These are phyloP conservation scores for Siniperca scherzeri DNA, from an alignment of 2,797 vertebrate species.

Conservation along the genomic window DNA sequence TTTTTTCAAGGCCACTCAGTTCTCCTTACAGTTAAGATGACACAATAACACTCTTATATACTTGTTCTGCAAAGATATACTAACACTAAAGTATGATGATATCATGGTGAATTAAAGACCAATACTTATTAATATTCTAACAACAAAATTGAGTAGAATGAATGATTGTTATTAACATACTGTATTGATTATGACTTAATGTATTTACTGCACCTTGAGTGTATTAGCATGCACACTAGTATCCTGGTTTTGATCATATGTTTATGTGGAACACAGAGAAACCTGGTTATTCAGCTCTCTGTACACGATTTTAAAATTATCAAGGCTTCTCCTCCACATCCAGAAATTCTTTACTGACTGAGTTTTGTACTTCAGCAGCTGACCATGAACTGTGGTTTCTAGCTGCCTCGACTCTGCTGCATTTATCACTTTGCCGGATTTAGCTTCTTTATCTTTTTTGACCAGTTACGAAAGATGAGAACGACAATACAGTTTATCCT, in stretches of 20 bases:
- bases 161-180: background rate
- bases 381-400: background rate
- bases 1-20: constrained; percentile 3
- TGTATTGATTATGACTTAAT: background rate
- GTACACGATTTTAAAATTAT: background rate
- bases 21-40: background rate
- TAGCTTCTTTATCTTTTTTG: background rate
- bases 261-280: background rate
- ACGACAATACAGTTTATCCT: too few relatives aligned
- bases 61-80: background rate
- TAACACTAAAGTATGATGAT: background rate
- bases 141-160: background rate
- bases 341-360: background rate
- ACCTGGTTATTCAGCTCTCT: background rate
- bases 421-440: background rate
- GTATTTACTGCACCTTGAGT: background rate
- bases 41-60: background rate
- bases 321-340: background rate
- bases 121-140: background rate
- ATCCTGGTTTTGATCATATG: background rate
- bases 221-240: background rate
- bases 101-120: background rate
- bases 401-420: background rate
- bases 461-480: background rate
- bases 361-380: background rate